Evolutionary conservation across 2,888 invertebrate species (phyloP), one percentile per base, ranked within the genome.

Genomic region (Alcis repandata): DNA sequence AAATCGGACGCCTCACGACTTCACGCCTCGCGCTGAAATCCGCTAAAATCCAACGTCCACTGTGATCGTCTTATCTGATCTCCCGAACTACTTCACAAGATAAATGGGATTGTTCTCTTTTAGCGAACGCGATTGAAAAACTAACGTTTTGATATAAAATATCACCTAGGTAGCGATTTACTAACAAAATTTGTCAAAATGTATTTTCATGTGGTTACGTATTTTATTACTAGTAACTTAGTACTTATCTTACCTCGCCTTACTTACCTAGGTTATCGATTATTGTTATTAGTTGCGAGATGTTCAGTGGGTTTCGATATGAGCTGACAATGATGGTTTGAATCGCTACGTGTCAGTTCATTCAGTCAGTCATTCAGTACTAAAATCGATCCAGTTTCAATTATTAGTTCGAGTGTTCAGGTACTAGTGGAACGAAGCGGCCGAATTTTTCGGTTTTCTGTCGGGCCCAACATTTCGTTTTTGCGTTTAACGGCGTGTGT

Each of bases 61-160:
- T 73, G 74, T 73, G 84, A 86, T 85, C 84, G 79, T 75, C 84
- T 87, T 87, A 88, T 86, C 87, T 83, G 85, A 87, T 87, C 80
- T 78, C 70, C 74, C 72, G 78, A 82, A 86, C 81, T 86, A 83
- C 84, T 85, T 81, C 74, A 71, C 67, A 82, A 86, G 85, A 89
- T 88, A 88, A 87, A 90, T 87, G 85, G 83, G 79, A 87, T 85
- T 87, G 85, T 87, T 85, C 83, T 78, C 79, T 83, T 80, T 78
- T 79, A 80, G 73, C 72, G 74, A 80, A 80, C 72, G 76, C 81
- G 76, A 88, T 86, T 87, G 83, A 85, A 85, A 82, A 81, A 77
- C 77, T 75, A 79, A 79, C 69, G 73, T 22, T 66, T 33, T 52
- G 58, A 48, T 40, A 48, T 48, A 36, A 11, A 36, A n/a, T n/a